Evolutionary conservation across 2,113 vertebrate genomes (phyloP).

Genomic region (Pelecanus crispus): DNA sequence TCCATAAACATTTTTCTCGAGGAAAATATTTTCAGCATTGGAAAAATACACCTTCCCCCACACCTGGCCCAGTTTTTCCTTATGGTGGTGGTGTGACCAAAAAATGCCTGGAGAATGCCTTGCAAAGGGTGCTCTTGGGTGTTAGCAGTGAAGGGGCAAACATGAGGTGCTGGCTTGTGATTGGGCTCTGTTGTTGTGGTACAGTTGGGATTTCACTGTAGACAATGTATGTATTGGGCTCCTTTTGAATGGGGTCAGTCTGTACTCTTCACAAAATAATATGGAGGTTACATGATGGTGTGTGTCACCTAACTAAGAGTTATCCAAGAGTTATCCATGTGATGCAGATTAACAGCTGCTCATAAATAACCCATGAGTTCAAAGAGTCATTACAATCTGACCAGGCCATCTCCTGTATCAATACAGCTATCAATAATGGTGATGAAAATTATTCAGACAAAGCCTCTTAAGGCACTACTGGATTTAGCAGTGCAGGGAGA

Average conservation of each 20-base stretch:
- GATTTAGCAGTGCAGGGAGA: background rate
- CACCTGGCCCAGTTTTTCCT: background rate
- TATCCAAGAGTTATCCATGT: rapidly evolving
- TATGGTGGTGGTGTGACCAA: background rate
- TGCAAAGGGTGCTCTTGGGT: background rate
- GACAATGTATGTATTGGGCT: no score
- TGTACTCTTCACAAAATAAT: background rate
- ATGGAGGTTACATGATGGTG: background rate
- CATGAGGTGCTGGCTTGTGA: background rate
- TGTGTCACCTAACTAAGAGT: background rate
- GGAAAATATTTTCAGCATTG: background rate
- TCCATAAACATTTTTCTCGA: background rate
- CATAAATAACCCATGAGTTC: conserved; percentile 20
- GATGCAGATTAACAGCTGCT: background rate
- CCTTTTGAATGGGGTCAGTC: background rate
- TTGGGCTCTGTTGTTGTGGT: background rate
- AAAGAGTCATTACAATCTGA: background rate
- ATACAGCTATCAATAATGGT: conserved; percentile 31
- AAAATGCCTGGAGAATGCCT: background rate
- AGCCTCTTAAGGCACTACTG: background rate
- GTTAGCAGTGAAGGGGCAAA: background rate
- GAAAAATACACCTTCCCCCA: background rate
- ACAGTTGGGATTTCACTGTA: background rate
- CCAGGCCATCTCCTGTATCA: background rate
- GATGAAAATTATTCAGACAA: background rate